Percentiles rank a stretch among this genome's conserved stretches.
Conservation (phyloP, 2,888 invertebrate genomes). For the Odontocerum albicorne region DNA sequence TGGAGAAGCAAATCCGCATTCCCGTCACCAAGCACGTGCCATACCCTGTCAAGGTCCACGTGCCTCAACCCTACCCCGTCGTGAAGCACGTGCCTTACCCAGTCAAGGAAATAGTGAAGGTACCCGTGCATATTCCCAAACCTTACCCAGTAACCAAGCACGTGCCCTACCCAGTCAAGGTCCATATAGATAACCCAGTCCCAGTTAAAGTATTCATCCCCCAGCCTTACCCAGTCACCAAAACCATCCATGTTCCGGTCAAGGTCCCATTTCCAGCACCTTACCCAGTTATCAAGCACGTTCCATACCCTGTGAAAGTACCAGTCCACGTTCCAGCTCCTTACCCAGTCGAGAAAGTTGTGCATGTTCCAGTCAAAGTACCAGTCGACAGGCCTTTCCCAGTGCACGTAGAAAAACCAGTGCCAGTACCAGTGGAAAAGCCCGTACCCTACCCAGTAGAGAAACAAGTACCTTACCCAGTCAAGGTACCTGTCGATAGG, state of each 20-base stretch:
- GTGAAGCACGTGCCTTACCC: constrained; percentile 68
- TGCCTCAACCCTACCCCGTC: constrained; percentile 71
- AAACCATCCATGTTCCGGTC: constrained; percentile 68
- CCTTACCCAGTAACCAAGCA: constrained; percentile 70
- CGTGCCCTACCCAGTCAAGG: constrained; percentile 59
- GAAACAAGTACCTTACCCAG: constrained; percentile 70
- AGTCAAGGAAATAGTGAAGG: constrained; percentile 66
- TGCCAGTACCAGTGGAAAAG: constrained; percentile 72
- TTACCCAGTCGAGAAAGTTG: constrained; percentile 72
- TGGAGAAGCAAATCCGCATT: constrained; percentile 67
- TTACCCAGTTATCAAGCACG: constrained; percentile 71
- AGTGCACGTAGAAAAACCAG: constrained; percentile 67
- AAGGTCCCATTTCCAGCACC: constrained; percentile 73
- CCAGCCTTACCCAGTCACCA: constrained; percentile 64
- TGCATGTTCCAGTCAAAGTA: constrained; percentile 72
- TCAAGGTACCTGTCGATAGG: constrained; percentile 67
- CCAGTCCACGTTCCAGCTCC: constrained; percentile 73
- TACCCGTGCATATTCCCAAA: constrained; percentile 66
- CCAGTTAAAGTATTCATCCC: constrained; percentile 69
- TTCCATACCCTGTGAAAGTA: constrained; percentile 66
- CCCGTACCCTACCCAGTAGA: constrained; percentile 75
- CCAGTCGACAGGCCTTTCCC: constrained; percentile 70
- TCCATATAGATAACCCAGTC: constrained; percentile 60
- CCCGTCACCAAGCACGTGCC: constrained; percentile 70
- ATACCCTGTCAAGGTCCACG: constrained; percentile 68